Base-by-base conservation (phyloP, 2,113 vertebrate species). In the Saimiri boliviensis region DNA sequence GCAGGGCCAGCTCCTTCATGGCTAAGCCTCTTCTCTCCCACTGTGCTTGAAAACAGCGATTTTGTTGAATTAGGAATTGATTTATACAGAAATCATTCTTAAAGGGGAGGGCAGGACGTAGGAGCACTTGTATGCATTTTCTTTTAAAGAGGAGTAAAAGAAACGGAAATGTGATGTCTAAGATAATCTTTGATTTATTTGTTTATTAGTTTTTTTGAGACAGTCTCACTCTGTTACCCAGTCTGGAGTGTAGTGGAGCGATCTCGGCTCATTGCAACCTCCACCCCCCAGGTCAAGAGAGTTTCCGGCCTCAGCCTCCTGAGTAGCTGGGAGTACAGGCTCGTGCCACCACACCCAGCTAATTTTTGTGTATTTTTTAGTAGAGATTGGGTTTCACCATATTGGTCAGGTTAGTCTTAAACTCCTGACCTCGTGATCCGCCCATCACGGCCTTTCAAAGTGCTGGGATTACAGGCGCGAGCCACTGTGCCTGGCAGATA, bases 401-500 rank as follows among this genome's bases (percentile, higher is more conserved):
- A 63, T 63, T 63, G 2, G 27, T 27, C 60, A 63, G 60, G 6
- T 12, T 63, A 11, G 12, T 63, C 27, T 30, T 27, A 0, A 63
- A 30, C 5, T 63, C 27, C 11, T 63, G 60, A 63, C 60, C 60
- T 63, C 2, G 0, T 63, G 60, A 63, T 63, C 60, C 12, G 0
- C 66, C 7, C 30, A 6, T 32, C 66, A 35, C 1, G 0, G 32
- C 66, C 32, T 68, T 32, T 32, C 66, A 35, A 68, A 68, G 32
- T 35, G 32, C 66, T 68, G 7, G 32, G 66, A 68, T 35, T 68
- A 19, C 3, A 17, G 66, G 66, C 32, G 0, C 35, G 32, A 68
- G 66, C 32, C 32, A 68, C 66, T 1, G 7, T 0, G 6, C 13
- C 32, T 1, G 6, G 32, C 3, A 0, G 27, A 63, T 3, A n/a